Base-by-base conservation (phyloP, 1,140 invertebrate genomes). In the Cotesia typhae region DNA sequence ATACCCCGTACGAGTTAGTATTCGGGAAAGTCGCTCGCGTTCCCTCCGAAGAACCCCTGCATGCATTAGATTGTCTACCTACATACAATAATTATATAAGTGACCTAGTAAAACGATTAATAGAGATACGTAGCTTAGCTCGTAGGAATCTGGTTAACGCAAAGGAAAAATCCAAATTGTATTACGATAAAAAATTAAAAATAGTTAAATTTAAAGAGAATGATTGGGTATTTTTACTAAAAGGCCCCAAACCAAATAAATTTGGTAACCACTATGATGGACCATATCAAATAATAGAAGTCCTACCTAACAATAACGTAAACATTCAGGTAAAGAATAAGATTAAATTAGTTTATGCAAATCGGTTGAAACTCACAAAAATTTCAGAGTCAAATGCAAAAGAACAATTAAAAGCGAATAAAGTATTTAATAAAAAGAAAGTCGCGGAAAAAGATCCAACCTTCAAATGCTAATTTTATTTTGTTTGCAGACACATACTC, bases 181-280 rank as follows among this genome's bases (percentile, higher is more conserved):
- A 71, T 51, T 71, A 71, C 14, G 69, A 71, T 64, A 36, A 37
- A 36, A 63, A 61, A 12, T 10, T 71, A 41, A 71, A 71, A 20
- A n/a, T 20, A 7, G n/a, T 41, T 53, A 35, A 63, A 4, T 71
- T 64, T 64, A 10, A 47, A 20, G 38, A 7, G 10, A 60, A 60
- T 10, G 69, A 71, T 51, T 36, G 36, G 10, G 69, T 71, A n/a
- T 64, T 41, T 41, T 51, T 71, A 5, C 20, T 71, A 3, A 71
- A 64, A 12, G 69, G 64, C n/a, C 9, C 69, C 6, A 51, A 64
- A 0, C 41, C 60, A 20, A 51, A 14, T 10, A 71, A 71, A 52
- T 52, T 71, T 41, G 59, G 64, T 20, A 10, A 36, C n/a, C 36
- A 71, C 1, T 71, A 71, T 36, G 17, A 28, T 10, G 69, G 69